phyloP scores from a whole-genome alignment of 2,888 invertebrate species.

The Lordiphosa andalusiaca region DNA sequence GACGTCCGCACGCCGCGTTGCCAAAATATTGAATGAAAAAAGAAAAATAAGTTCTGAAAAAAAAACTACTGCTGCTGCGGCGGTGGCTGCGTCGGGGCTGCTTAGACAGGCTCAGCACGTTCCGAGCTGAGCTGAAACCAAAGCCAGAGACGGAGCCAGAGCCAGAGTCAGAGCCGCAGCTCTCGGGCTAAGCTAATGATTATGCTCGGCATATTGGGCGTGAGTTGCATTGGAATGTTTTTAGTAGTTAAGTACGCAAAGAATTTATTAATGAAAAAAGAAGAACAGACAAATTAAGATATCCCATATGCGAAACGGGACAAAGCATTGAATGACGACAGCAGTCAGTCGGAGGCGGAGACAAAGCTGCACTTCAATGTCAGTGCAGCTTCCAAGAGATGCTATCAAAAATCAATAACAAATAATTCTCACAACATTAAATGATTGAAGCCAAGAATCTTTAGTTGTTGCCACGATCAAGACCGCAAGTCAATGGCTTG shows the following conservation, averaged over 20 bases:
- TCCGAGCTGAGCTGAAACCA: conserved; percentile 15
- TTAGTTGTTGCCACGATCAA: conserved; percentile 31
- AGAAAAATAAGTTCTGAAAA: conserved; percentile 47
- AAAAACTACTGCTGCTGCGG: conserved; percentile 14
- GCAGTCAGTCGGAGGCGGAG: conserved; percentile 11
- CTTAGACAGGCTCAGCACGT: conserved; percentile 57
- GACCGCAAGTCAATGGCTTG: conserved; percentile 61
- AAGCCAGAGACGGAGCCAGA: conserved; percentile 2
- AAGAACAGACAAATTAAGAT: conserved; percentile 57
- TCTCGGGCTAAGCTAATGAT: conserved; percentile 38
- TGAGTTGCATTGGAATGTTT: conserved; percentile 57
- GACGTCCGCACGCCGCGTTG: conserved; percentile 55
- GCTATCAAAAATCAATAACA: conserved; percentile 24
- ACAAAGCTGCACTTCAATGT: conserved; percentile 29
- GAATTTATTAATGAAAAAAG: conserved; percentile 64
- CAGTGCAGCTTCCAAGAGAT: conserved; percentile 12
- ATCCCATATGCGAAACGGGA: conserved; percentile 44
- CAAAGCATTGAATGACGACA: conserved; percentile 43
- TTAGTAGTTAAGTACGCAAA: conserved; percentile 51
- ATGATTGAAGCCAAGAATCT: conserved; percentile 40
- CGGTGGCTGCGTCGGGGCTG: conserved; percentile 10
- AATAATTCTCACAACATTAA: conserved; percentile 49
- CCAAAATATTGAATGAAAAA: conserved; percentile 69
- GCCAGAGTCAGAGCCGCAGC: conserved; percentile 5
- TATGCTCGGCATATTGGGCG: conserved; percentile 57